Conservation (phyloP, 1,140 invertebrate species). For the Tachypleus tridentatus region DNA sequence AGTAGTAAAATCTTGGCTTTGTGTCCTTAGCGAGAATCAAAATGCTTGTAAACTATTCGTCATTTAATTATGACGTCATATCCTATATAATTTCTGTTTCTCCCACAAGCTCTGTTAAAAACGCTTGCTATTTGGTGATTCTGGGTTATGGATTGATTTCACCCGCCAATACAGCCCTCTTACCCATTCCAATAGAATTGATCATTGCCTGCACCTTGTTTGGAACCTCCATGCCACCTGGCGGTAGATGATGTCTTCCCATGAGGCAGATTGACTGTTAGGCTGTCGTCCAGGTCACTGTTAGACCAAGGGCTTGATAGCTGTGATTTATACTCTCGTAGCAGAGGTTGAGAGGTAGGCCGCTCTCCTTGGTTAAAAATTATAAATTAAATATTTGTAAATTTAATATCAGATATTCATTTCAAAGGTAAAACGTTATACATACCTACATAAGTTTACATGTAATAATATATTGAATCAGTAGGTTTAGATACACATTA, state of each 20-base stretch:
- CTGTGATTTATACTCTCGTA: conserved; percentile 9
- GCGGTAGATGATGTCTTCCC: conserved; percentile 10
- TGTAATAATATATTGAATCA: too few relatives aligned
- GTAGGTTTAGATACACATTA: too few relatives aligned
- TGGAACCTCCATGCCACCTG: conserved; percentile 20
- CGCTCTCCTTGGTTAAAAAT: conserved; percentile 6
- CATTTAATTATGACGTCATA: too few relatives aligned
- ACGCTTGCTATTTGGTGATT: too few relatives aligned
- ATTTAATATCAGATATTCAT: not conserved
- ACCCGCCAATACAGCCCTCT: conserved; percentile 1
- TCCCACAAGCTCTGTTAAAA: too few relatives aligned
- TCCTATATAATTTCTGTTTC: too few relatives aligned
- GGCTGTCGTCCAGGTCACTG: conserved; percentile 13
- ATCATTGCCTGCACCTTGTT: conserved; percentile 21
- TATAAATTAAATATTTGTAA: not conserved
- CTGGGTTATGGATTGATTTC: too few relatives aligned
- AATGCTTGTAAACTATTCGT: too few relatives aligned
- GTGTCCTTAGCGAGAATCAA: too few relatives aligned
- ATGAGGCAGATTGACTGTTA: conserved; percentile 7
- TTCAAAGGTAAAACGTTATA: not conserved
- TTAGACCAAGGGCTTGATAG: conserved; percentile 14
- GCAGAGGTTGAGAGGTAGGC: conserved; percentile 9
- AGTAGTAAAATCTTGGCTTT: too few relatives aligned
- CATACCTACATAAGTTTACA: too few relatives aligned
- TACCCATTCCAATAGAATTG: conserved; percentile 21